These are phyloP conservation scores for Solenopsis fugax DNA, from an alignment of 1,140 invertebrate genomes.

Conservation along the genomic window DNA sequence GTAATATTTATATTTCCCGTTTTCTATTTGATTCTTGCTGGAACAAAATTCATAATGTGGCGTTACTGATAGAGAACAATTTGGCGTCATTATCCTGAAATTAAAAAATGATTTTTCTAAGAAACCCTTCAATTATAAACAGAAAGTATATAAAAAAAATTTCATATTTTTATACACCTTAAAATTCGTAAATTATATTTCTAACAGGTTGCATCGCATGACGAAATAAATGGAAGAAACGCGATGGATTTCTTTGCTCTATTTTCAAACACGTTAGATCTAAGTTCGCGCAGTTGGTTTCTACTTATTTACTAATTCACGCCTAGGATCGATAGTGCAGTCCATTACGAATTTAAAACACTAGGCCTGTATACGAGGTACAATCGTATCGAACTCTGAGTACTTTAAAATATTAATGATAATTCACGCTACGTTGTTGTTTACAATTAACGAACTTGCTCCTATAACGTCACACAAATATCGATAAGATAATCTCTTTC, in stretches of 20 bases:
- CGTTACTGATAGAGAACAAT: no score
- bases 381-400: not conserved
- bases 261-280: not conserved
- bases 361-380: not conserved
- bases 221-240: not conserved
- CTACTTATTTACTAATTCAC: slow-evolving; percentile 39
- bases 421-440: not conserved
- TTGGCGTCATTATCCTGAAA: no score
- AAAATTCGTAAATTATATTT: not conserved
- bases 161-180: not conserved
- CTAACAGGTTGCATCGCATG: not conserved
- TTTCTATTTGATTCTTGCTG: no score
- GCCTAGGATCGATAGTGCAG: slow-evolving; percentile 26
- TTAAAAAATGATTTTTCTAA: no score
- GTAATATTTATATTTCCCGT: no score
- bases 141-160: not conserved
- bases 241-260: not conserved
- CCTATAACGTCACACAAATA: not conserved
- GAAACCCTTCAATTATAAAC: no score
- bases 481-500: not conserved
- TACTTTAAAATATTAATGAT: not conserved
- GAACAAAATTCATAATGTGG: no score
- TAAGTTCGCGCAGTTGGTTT: not conserved
- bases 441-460: not conserved
- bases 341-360: slow-evolving; percentile 15